phyloP scores from a whole-genome alignment of 2,888 invertebrate species.

The Nomada hirtipes region DNA sequence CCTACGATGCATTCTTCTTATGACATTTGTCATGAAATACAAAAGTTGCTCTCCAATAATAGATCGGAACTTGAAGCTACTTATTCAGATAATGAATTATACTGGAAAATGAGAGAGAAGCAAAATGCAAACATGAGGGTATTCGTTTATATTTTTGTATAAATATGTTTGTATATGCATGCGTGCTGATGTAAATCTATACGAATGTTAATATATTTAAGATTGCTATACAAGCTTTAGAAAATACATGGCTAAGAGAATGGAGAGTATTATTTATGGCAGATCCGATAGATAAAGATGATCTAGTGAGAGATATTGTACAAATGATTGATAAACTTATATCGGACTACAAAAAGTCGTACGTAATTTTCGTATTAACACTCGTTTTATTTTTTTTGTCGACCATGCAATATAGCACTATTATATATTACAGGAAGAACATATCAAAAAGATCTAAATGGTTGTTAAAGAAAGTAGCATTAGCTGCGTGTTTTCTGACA shows the following conservation, averaged over 20 bases:
- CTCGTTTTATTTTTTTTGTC: conserved; percentile 10
- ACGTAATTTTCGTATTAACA: conserved; percentile 24
- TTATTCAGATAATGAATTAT: conserved; percentile 74
- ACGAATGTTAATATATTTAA: conserved; percentile 72
- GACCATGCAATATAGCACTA: conserved; percentile 79
- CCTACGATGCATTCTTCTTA: conserved; percentile 72
- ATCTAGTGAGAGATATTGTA: conserved; percentile 84
- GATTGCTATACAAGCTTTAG: conserved; percentile 87
- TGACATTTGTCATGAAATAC: conserved; percentile 79
- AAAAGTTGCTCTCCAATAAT: conserved; percentile 74
- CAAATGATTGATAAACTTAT: conserved; percentile 86
- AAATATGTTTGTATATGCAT: neutral
- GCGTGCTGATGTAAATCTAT: neutral
- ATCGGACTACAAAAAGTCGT: conserved; percentile 76
- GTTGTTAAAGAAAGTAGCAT: conserved; percentile 84
- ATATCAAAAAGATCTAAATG: conserved; percentile 78
- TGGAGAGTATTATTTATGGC: conserved; percentile 88
- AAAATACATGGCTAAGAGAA: conserved; percentile 87
- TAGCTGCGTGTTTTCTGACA: conserved; percentile 81
- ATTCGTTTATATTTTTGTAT: conserved; percentile 10
- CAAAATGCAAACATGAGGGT: conserved; percentile 81
- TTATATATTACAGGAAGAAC: conserved; percentile 54
- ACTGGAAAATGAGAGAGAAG: conserved; percentile 80
- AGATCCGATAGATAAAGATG: conserved; percentile 84
- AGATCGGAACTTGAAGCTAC: conserved; percentile 74